These are phyloP conservation scores for Glyptemys insculpta DNA, from an alignment of 2,797 vertebrate genomes.

Conservation along the genomic window DNA sequence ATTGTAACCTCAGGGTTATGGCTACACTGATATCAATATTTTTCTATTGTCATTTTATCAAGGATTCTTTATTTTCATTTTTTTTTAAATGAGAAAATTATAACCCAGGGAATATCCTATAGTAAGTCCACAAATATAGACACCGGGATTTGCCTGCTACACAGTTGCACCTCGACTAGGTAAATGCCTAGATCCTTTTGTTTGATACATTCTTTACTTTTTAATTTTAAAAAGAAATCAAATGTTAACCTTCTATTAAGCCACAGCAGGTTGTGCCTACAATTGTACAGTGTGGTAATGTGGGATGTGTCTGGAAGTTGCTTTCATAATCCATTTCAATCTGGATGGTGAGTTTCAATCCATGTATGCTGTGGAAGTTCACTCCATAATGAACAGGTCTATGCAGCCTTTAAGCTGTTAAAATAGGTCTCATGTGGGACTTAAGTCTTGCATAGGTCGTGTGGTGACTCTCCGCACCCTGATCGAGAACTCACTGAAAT, in stretches of 20 bases:
- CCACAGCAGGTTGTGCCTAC: background rate
- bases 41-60: background rate
- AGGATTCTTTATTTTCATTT: background rate
- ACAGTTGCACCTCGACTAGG: background rate
- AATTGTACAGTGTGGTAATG: background rate
- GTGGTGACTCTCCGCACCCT: background rate
- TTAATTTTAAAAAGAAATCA: background rate
- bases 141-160: background rate
- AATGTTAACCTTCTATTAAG: background rate
- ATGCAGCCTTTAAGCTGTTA: background rate
- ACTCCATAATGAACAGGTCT: background rate
- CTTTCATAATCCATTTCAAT: background rate
- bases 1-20: background rate
- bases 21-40: accelerated
- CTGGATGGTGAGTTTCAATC: background rate
- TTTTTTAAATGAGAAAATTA: background rate
- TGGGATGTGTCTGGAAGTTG: background rate
- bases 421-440: background rate
- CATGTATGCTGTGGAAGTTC: background rate
- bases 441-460: accelerated
- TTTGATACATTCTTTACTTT: background rate
- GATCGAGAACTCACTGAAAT: background rate
- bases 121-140: background rate
- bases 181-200: background rate
- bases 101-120: background rate